Evolutionary conservation across 2,888 invertebrate genomes (phyloP).

Genomic region (Pycnomerus fuliginosus): DNA sequence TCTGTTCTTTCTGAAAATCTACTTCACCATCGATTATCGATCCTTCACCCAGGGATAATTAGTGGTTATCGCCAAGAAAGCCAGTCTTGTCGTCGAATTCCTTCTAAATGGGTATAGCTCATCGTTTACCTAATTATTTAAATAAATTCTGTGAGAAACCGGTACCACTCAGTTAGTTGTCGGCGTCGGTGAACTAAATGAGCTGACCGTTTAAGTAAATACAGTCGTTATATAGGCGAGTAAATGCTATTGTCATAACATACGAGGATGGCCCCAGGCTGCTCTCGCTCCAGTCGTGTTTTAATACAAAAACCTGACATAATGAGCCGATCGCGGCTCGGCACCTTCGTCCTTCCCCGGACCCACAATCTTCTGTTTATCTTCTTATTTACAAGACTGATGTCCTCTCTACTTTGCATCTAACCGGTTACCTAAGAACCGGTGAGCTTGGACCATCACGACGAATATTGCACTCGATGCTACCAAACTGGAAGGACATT

Average conservation of each 20-base stretch:
- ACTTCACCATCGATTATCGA: too few species aligned
- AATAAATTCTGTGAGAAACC: constrained; percentile 22
- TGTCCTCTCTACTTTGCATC: constrained; percentile 22
- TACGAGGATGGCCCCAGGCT: constrained; percentile 30
- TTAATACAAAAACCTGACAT: constrained; percentile 33
- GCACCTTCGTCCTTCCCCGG: constrained; percentile 20
- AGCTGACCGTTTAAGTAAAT: constrained; percentile 38
- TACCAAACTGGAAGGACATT: too few species aligned
- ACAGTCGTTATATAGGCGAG: constrained; percentile 38
- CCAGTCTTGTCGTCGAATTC: constrained; percentile 15
- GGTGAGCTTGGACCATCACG: not conserved
- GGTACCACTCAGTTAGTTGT: constrained; percentile 18
- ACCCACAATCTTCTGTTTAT: constrained; percentile 31
- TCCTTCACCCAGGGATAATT: too few species aligned
- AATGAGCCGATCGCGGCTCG: constrained; percentile 31
- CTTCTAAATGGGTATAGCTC: constrained; percentile 19
- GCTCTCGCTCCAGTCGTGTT: constrained; percentile 10
- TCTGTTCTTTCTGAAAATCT: too few species aligned
- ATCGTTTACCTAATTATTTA: constrained; percentile 25
- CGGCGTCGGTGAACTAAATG: constrained; percentile 16
- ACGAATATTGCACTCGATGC: too few species aligned
- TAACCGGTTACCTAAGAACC: constrained; percentile 9
- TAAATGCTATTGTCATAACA: constrained; percentile 41
- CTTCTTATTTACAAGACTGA: constrained; percentile 26
- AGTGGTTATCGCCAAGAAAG: not conserved